phyloP scores from a whole-genome alignment of 2,113 vertebrate genomes.

The Meriones unguiculatus region DNA sequence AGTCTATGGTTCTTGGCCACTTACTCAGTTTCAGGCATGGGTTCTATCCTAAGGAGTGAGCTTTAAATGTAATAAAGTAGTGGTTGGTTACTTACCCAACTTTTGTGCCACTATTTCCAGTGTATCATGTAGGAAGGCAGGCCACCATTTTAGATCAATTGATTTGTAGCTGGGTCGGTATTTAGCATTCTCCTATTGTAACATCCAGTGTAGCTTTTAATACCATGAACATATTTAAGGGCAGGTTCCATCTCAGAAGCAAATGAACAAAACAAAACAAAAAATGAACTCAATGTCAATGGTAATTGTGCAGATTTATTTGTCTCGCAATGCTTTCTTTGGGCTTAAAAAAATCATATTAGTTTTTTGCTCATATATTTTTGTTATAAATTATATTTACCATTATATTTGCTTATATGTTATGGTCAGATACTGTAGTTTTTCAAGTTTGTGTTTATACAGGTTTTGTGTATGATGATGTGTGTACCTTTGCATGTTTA shows the following conservation, averaged over 20 bases:
- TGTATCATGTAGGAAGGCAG: too few relatives aligned
- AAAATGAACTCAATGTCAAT: background rate
- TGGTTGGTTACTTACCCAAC: background rate
- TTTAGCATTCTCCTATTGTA: background rate
- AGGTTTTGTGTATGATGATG: background rate
- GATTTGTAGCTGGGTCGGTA: background rate
- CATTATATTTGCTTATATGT: background rate
- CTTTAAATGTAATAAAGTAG: background rate
- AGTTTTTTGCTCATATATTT: background rate
- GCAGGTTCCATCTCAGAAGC: background rate
- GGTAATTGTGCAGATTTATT: background rate
- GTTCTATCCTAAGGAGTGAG: accelerated
- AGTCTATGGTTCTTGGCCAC: background rate
- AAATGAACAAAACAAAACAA: background rate
- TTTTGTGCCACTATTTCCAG: background rate
- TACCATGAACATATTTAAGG: background rate
- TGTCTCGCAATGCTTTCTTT: background rate
- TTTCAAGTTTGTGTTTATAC: background rate
- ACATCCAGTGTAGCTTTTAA: background rate
- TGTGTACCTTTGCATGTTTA: background rate
- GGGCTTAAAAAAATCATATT: background rate
- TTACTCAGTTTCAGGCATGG: background rate
- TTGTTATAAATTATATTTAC: background rate
- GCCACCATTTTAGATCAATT: background rate
- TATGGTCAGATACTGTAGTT: background rate